Evolutionary conservation across 2,797 vertebrate genomes (phyloP).

Genomic region (Acrossocheilus fasciatus): DNA sequence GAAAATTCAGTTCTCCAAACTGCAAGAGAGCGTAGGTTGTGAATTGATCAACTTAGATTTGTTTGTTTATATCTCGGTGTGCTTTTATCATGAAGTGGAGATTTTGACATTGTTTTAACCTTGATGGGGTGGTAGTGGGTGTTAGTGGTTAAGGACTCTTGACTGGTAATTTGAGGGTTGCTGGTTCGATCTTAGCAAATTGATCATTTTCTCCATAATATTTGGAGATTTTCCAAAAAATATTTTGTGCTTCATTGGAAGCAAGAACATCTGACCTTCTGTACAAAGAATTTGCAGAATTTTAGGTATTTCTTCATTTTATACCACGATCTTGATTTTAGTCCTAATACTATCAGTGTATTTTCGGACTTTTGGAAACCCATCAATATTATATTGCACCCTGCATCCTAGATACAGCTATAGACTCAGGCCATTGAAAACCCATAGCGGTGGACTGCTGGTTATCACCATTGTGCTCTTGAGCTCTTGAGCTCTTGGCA

Average conservation of each 20-base stretch:
- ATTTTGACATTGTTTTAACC: slow-evolving; percentile 17
- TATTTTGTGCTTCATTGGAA: neutral
- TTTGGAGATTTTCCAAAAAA: neutral
- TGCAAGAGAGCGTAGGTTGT: neutral
- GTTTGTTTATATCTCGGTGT: neutral
- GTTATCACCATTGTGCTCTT: slow-evolving; percentile 6
- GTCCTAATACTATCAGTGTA: neutral
- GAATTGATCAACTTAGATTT: slow-evolving; percentile 9
- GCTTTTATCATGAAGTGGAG: neutral
- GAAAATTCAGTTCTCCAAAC: neutral
- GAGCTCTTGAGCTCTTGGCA: neutral
- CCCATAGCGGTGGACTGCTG: neutral
- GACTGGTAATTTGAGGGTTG: neutral
- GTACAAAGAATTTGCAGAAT: neutral
- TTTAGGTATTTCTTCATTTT: neutral
- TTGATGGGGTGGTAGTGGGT: slow-evolving; percentile 3
- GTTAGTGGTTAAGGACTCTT: neutral
- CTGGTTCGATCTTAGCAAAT: neutral
- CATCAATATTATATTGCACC: neutral
- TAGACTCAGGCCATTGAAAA: neutral
- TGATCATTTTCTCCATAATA: neutral
- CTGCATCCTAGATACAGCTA: neutral
- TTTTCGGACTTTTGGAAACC: neutral
- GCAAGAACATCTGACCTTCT: neutral
- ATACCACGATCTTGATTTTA: neutral